Evolutionary conservation across 64 coral and sea anemone genomes (phyloP).

Genomic region (Montipora capricornis): DNA sequence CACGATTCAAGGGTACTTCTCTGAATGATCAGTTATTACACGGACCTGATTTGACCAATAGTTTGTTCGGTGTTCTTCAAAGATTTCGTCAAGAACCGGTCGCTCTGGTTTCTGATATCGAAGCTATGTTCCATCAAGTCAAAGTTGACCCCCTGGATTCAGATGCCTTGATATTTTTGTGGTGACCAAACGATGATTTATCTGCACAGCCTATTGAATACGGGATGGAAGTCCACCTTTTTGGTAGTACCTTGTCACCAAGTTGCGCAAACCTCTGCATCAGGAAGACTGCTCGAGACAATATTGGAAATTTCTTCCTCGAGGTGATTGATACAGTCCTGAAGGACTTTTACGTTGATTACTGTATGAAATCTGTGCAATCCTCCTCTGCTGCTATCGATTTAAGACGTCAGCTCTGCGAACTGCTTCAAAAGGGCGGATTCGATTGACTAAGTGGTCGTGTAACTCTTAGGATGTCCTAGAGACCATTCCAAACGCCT

Average conservation of each 20-base stretch:
- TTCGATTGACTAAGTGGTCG: constrained; percentile 24
- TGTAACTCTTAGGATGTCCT: constrained; percentile 16
- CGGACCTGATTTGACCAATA: constrained; percentile 64
- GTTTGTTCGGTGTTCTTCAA: constrained; percentile 26
- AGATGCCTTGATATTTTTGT: constrained; percentile 62
- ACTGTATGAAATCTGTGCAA: constrained; percentile 35
- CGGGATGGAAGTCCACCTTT: constrained; percentile 59
- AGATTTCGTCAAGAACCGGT: constrained; percentile 50
- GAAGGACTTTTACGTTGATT: constrained; percentile 39
- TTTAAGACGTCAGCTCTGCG: background rate
- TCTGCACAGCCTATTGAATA: constrained; percentile 33
- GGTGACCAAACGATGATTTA: constrained; percentile 60
- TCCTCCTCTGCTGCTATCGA: background rate
- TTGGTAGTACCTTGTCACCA: constrained; percentile 48
- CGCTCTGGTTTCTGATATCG: constrained; percentile 37
- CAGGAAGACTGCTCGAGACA: constrained; percentile 15
- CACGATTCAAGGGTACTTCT: constrained; percentile 13
- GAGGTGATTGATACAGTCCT: constrained; percentile 15
- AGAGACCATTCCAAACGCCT: background rate
- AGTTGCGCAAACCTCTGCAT: constrained; percentile 44
- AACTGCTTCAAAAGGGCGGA: constrained; percentile 26
- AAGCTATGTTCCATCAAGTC: constrained; percentile 69
- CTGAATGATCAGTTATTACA: constrained; percentile 44
- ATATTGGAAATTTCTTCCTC: background rate
- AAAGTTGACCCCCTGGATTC: constrained; percentile 38